phyloP scores from a whole-genome alignment of 2,888 invertebrate genomes.

The Microctonus aethiopoides region DNA sequence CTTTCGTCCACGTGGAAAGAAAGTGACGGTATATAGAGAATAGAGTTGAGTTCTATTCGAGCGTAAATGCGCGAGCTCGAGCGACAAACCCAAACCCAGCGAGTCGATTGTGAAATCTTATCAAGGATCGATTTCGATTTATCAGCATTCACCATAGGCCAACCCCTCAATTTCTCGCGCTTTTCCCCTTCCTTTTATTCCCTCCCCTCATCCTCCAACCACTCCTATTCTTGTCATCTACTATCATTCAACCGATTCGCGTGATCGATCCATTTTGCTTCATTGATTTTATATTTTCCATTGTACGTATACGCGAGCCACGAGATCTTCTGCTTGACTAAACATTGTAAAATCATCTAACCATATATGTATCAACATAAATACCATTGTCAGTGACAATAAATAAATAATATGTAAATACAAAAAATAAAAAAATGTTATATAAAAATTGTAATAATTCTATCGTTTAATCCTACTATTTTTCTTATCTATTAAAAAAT shows the following conservation, averaged over 20 bases:
- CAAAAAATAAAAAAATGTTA: not conserved
- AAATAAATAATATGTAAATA: slow-evolving; percentile 4
- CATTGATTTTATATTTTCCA: slow-evolving; percentile 28
- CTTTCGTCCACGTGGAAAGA: slow-evolving; percentile 29
- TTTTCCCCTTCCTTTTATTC: not conserved
- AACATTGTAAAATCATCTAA: slow-evolving; percentile 2
- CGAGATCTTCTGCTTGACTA: slow-evolving; percentile 18
- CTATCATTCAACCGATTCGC: not conserved
- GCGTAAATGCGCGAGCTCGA: slow-evolving; percentile 31
- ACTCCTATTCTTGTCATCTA: not conserved
- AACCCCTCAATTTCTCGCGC: slow-evolving; percentile 6
- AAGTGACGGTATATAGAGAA: slow-evolving; percentile 21
- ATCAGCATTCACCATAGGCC: slow-evolving; percentile 38
- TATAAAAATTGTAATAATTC: not conserved
- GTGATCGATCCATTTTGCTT: slow-evolving; percentile 30
- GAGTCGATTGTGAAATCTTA: slow-evolving; percentile 40
- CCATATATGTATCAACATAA: not conserved
- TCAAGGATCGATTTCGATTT: slow-evolving; percentile 44
- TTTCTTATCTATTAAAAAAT: not conserved
- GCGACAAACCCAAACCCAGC: slow-evolving; percentile 23
- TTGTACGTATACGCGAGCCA: slow-evolving; percentile 16
- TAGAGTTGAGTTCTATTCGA: slow-evolving; percentile 34
- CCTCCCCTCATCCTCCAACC: too few relatives aligned
- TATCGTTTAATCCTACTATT: not conserved
- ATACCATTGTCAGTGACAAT: not conserved